Percentiles rank a stretch among this genome's conserved stretches.
These are phyloP conservation scores for Rhingia campestris DNA, from an alignment of 2,888 invertebrate genomes.

Conservation along the genomic window DNA sequence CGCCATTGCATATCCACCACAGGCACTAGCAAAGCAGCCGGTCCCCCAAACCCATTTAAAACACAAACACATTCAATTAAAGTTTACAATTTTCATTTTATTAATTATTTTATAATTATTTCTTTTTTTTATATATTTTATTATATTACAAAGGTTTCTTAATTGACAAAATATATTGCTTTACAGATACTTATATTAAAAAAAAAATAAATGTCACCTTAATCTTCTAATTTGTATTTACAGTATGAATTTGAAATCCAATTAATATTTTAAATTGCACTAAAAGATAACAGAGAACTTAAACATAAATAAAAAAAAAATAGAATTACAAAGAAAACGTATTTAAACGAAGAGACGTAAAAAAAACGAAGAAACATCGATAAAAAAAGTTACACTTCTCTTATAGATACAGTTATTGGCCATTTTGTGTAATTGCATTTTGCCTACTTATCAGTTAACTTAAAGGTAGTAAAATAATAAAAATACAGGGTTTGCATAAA, in stretches of 20 bases:
- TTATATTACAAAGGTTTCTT: background rate
- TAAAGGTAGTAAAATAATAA: slow-evolving; percentile 5
- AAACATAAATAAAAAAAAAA: slow-evolving; percentile 40
- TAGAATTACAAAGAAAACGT: slow-evolving; percentile 1
- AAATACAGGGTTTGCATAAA: slow-evolving; percentile 14
- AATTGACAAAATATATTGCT: background rate
- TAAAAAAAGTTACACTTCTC: slow-evolving; percentile 43
- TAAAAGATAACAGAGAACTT: slow-evolving; percentile 60
- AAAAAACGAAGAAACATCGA: slow-evolving; percentile 22
- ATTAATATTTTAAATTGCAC: slow-evolving; percentile 65
- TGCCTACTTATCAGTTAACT: slow-evolving; percentile 63
- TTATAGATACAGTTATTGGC: slow-evolving; percentile 64
- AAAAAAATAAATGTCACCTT: slow-evolving; percentile 4
- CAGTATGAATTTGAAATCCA: slow-evolving; percentile 60
- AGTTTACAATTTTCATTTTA: slow-evolving; percentile 55
- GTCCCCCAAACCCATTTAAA: slow-evolving; percentile 1
- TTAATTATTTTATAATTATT: slow-evolving; percentile 44
- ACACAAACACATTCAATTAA: slow-evolving; percentile 14
- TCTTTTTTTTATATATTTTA: slow-evolving; percentile 14
- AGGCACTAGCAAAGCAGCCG: background rate
- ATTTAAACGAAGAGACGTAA: slow-evolving; percentile 6
- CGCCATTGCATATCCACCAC: background rate
- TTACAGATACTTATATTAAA: slow-evolving; percentile 16
- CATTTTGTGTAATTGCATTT: slow-evolving; percentile 64
- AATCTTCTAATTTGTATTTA: slow-evolving; percentile 30